Base-by-base conservation (phyloP, 2,113 vertebrate genomes). In the Coturnix japonica region DNA sequence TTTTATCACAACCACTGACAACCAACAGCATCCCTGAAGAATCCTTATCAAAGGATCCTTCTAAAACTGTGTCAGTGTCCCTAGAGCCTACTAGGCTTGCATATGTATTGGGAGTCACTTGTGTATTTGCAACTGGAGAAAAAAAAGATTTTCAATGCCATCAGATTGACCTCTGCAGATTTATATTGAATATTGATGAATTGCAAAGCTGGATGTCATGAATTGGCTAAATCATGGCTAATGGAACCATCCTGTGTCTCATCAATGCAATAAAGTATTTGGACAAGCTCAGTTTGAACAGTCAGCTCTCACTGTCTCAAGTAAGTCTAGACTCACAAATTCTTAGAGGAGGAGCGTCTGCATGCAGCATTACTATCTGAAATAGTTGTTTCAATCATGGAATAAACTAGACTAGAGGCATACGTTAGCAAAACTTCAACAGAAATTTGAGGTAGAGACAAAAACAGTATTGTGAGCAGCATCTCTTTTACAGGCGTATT, bases 121-220 rank as follows among this genome's bases (percentile, higher is more conserved):
- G n/a, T 19, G 39, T 43, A 57, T 61, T 54, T 81, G 53, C 61
- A 75, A 47, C 81, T 47, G 1, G 28, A 79, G 61, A 67, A 75
- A 44, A 44, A 43, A 81, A 11, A 75, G 81, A 87, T 87, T 91
- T 96, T 75, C 87, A 56, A 9, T 85, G 81, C 33, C 35, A 30
- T 18, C 1, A 23, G 87, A 73, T 3, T 77, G 75, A 82, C 81
- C 64, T 94, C 76, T 89, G 66, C 57, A 91, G 63, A 25, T 25
- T 77, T 61, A 14, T 10, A 54, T 73, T 60, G 66, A 3, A 0
- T 92, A 82, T 39, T 73, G 71, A 92, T 46, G 75, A 77, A 87
- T 63, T 79, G 31, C 66, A 85, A 87, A 92, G 87, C 67, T 73
- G 44, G 31, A 46, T 56, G 80, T 56, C 56, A 63, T 63, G 67